Evolutionary conservation across 2,888 invertebrate species (phyloP).

Genomic region (Synanthedon formicaeformis): DNA sequence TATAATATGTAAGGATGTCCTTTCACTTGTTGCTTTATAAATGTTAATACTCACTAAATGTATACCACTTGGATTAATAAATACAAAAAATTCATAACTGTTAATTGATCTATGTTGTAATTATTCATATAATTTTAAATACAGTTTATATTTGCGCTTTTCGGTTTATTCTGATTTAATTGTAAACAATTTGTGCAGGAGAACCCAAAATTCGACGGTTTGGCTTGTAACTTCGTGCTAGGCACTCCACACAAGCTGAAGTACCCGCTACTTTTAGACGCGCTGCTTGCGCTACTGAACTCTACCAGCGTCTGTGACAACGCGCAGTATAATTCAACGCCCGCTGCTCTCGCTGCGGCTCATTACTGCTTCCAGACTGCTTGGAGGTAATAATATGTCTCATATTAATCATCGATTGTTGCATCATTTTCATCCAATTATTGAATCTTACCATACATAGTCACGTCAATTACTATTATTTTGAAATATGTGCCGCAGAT

Average conservation of each 20-base stretch:
- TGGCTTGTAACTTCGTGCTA: constrained; percentile 93
- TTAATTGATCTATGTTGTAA: too few relatives aligned
- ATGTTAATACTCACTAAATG: too few relatives aligned
- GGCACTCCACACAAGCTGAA: constrained; percentile 92
- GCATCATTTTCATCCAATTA: neutral
- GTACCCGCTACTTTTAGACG: constrained; percentile 88
- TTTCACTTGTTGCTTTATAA: too few relatives aligned
- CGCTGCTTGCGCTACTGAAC: constrained; percentile 84
- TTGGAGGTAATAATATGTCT: constrained; percentile 77
- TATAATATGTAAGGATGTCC: too few relatives aligned
- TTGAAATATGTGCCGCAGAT: constrained; percentile 41
- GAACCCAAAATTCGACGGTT: constrained; percentile 90
- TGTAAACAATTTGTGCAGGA: constrained; percentile 61
- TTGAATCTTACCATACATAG: too few relatives aligned
- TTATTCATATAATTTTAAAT: too few relatives aligned
- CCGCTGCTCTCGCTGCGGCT: constrained; percentile 80
- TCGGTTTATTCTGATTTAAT: too few relatives aligned
- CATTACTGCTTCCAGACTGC: constrained; percentile 92
- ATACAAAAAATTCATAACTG: too few relatives aligned
- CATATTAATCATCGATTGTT: constrained; percentile 4
- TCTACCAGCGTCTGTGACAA: constrained; percentile 79
- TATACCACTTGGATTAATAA: too few relatives aligned
- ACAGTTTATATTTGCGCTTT: too few relatives aligned
- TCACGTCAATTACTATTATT: too few relatives aligned
- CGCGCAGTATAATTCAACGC: constrained; percentile 58